Evolutionary conservation across 2,888 invertebrate genomes (phyloP), one percentile per base, ranked within the genome.

Genomic region (Pheosia tremula): DNA sequence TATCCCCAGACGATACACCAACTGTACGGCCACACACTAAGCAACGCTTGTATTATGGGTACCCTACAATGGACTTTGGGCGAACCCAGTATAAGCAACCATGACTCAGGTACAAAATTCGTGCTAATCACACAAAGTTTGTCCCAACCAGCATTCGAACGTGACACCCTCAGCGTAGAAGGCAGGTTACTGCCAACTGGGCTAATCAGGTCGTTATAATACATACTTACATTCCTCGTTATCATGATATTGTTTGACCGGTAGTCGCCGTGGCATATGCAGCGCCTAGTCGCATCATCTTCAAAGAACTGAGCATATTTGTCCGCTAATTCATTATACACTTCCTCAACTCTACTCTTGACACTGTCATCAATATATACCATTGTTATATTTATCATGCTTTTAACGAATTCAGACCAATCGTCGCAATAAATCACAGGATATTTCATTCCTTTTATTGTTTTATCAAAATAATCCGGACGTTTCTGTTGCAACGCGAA

Each of bases 261-360:
- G 60, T 78, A 88, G 73, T 88, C 88, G 3, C 87, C 87, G 62
- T 88, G 88, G 49, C 82, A 80, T 8, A 87, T 55, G 58, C 80
- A 82, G 41, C 74, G 62, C 24, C 72, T 37, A n/a, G 60, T 52
- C n/a, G 68, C 63, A 43, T 64, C 63, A 2, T 81, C 80, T 24
- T 64, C 69, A 6, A 75, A 64, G 58, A 82, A 82, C 9, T 75
- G 64, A 2, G 64, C 60, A 67, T 72, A 74, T 55, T 79, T 83
- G 3, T 78, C 70, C 2, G 77, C n/a, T 6, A 75, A 62, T 3
- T 37, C 59, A 0, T 65, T 59, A n/a, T 75, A 59, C 38, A 75
- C 77, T 0, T 68, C 64, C 3, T 62, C 62, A 4, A 80, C 57
- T 62, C 68, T 79, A 5, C 54, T 50, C 57, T 69, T 81, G 10